Base-by-base conservation (phyloP, 1,140 invertebrate genomes). In the Gyrodactylus bullatarudis region DNA sequence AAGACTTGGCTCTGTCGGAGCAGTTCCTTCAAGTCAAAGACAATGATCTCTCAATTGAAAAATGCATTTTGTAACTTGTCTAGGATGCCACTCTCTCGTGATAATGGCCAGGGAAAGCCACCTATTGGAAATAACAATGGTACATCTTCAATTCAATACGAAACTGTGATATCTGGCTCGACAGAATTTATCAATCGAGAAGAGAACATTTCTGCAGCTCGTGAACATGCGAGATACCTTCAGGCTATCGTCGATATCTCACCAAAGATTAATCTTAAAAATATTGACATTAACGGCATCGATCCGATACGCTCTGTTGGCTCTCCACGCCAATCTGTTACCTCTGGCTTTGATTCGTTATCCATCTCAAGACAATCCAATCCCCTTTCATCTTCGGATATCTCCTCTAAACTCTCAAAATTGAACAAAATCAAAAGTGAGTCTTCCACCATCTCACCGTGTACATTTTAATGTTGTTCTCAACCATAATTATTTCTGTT, bases 221-320 rank as follows among this genome's bases (percentile, higher is more conserved):
- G 24, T 20, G 70, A 71, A n/a, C 26, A 71, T 16, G 24, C 24
- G 16, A 1, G 70, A 24, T 71, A 71, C 24, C 24, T 71, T 25
- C 70, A 71, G 2, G 70, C 70, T 20, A 8, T 71, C 20, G 26
- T 71, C 1, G 70, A 71, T 2, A 71, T 71, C 24, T 71, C 70
- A 24, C 70, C 70, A n/a, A 71, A 23, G 1, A 54, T 54, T 16
- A 54, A 54, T 54, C 34, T n/a, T 16, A 54, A 54, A n/a, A 54
- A 16, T 16, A 54, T 54, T 54, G 34, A 54, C 8, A 54, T 54
- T n/a, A 54, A 54, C n/a, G 34, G 8, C 8, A 54, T 54, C n/a
- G 34, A 54, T 8, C 34, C 34, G n/a, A 54, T n/a, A n/a, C 8
- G 8, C n/a, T 54, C 34, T 16, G n/a, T 54, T n/a, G 34, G 34